Base-by-base conservation (phyloP, 2,888 invertebrate genomes). In the Tachina fera region DNA sequence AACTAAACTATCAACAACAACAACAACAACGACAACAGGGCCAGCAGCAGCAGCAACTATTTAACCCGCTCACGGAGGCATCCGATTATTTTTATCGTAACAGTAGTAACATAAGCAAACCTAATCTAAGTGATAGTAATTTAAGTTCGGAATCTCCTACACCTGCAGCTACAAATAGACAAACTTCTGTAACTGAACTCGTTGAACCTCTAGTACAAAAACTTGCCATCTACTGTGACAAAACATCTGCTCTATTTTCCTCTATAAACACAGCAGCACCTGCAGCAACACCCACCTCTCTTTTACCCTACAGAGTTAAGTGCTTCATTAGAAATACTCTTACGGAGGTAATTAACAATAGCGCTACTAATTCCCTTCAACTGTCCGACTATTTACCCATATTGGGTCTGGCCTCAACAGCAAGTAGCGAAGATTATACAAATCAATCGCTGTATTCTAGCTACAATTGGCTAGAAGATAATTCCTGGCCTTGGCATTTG, bases 61-160 rank as follows among this genome's bases (percentile, higher is more conserved):
- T 41, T 31, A 31, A 31, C 6, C 11, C 47, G 6, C 4, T 1
- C 14, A 10, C 43, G 11, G 51, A 60, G 6, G 19, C 22, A 6
- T 3, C 41, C 47, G 19, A 22, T 70, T 56, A 53, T 83, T 39
- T 31, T 39, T 78, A 41, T 60, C 9, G 53, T 60, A 58, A n/a
- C 14, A 49, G 8, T 60, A 76, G n/a, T 13, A 60, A 31, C 53
- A 80, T 3, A 70, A 81, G 70, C 63, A 65, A 47, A 51, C 39
- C 53, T 80, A 78, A 11, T 81, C 39, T n/a, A 88, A 89, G 88
- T 86, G 82, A 84, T 80, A 90, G 88, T 88, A 88, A 90, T 88
- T 88, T 85, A 84, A 82, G 87, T 88, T 88, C 53, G 13, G 71
- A 63, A 8, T 58, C 72, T 39, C 19, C 39, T 47, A 39, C 47